These are phyloP conservation scores for Camponotus fellah DNA, from an alignment of 2,888 invertebrate genomes.

Conservation along the genomic window DNA sequence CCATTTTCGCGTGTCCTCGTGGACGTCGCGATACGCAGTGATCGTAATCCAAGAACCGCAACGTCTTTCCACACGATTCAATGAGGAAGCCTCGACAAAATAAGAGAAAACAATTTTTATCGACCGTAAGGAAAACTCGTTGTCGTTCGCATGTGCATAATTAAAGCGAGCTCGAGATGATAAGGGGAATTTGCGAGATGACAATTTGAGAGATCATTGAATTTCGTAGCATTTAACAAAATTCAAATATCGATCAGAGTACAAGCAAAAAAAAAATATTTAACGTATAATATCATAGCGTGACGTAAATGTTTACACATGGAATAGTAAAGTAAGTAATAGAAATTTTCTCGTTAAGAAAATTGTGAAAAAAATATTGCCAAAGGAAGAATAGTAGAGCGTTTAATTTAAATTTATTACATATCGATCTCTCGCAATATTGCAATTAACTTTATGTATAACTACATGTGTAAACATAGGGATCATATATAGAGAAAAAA, in stretches of 20 bases:
- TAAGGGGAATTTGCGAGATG: background rate
- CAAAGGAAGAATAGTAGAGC: background rate
- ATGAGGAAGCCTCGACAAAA: background rate
- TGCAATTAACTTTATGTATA: background rate
- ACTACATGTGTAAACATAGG: background rate
- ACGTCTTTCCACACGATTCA: background rate
- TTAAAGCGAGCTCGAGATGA: background rate
- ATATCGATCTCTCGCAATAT: background rate
- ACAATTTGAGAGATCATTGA: background rate
- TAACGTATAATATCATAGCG: background rate
- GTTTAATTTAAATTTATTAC: background rate
- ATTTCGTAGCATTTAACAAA: background rate
- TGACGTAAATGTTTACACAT: background rate
- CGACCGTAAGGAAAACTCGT: background rate
- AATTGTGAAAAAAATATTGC: background rate
- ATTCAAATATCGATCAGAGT: no score
- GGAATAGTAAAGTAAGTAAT: background rate
- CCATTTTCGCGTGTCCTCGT: constrained; percentile 51
- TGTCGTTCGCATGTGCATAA: background rate
- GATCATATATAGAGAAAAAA: background rate
- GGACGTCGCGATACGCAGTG: constrained; percentile 63
- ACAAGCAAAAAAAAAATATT: background rate
- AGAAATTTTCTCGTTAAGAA: background rate
- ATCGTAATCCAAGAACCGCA: constrained; percentile 17
- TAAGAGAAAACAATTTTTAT: background rate